phyloP scores from a whole-genome alignment of 2,888 invertebrate species.

The Andrena hattorfiana region DNA sequence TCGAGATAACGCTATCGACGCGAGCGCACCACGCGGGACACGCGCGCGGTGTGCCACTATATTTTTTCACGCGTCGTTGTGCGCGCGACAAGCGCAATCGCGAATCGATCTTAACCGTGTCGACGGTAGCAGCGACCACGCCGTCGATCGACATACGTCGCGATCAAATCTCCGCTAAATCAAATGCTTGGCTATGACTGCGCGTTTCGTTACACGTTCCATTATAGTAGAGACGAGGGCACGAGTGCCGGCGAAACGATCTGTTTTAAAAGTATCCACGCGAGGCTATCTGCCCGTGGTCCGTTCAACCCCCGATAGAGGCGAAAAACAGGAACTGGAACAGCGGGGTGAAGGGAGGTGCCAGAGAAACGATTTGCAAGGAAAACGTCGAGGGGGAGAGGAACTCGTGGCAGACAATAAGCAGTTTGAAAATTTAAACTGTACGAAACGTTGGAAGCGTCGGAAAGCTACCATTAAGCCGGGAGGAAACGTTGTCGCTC shows the following conservation, averaged over 20 bases:
- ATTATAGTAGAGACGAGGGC: conserved; percentile 16
- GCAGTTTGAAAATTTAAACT: conserved; percentile 57
- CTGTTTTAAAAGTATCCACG: conserved; percentile 17
- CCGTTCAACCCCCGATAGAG: not conserved
- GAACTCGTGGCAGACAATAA: conserved; percentile 28
- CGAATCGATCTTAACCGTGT: conserved; percentile 35
- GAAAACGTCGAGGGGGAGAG: conserved; percentile 2
- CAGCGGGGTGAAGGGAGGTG: no score
- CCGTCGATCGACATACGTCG: conserved; percentile 6
- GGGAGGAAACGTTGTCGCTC: conserved; percentile 28
- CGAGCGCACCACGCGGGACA: not conserved
- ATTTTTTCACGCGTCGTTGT: conserved; percentile 10
- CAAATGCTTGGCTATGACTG: conserved; percentile 28
- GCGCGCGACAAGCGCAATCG: conserved; percentile 15
- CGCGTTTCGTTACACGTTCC: conserved; percentile 46
- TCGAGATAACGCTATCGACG: conserved; percentile 22
- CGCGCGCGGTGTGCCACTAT: not conserved
- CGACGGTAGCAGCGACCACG: conserved; percentile 5
- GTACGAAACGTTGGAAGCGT: conserved; percentile 31
- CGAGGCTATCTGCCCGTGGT: conserved; percentile 12
- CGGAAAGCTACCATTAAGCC: conserved; percentile 37
- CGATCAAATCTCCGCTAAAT: conserved; percentile 46
- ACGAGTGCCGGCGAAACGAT: conserved; percentile 4
- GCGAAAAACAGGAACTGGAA: not conserved
- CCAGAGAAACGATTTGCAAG: conserved; percentile 6